Base-by-base conservation (phyloP, 2,113 vertebrate genomes). In the Lates calcarifer region DNA sequence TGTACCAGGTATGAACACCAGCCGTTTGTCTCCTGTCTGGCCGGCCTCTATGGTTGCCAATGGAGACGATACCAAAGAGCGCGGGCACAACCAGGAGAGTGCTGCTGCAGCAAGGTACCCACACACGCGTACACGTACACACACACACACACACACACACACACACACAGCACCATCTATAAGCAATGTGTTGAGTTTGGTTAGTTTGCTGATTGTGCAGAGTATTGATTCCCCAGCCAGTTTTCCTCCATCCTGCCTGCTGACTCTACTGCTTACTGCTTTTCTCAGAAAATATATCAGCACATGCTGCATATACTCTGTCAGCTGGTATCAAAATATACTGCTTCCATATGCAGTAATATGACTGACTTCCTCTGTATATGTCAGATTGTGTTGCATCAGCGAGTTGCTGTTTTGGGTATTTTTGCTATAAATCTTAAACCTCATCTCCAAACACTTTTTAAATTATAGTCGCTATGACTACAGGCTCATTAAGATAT, bases 11-110 rank as follows among this genome's bases (percentile, higher is more conserved):
- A 97, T 3, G 95, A 96, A 84, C 96, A 96, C 68, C 96, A 96
- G 87, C 96, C 94, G 5, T 96, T 97, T 64, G 90, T 97, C 90
- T 96, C 96, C 79, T 96, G 96, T 78, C 91, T 97, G 91, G 96
- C 95, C 0, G 96, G 97, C 0, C 92, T 97, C 66, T 97, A 97
- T 67, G 96, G 96, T 83, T 97, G 97, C 93, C 96, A 95, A 29
- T 97, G 97, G 97, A 95, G 93, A 77, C 91, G 96, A 22, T 96
- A 97, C 90, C 96, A 97, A 85, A 92, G 95, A 60, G 89, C 94
- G 0, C 91, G 79, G 45, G 89, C 91, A 0, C 95, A 97, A 90
- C 96, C 95, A 0, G 96, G 96, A 35, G 95, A 96, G 49, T 96
- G 95, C 90, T 97, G 96, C 95, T 97, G 96, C 95, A 95, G 87